Conservation (phyloP, 2,113 vertebrate genomes). For the Malurus cyaneus region DNA sequence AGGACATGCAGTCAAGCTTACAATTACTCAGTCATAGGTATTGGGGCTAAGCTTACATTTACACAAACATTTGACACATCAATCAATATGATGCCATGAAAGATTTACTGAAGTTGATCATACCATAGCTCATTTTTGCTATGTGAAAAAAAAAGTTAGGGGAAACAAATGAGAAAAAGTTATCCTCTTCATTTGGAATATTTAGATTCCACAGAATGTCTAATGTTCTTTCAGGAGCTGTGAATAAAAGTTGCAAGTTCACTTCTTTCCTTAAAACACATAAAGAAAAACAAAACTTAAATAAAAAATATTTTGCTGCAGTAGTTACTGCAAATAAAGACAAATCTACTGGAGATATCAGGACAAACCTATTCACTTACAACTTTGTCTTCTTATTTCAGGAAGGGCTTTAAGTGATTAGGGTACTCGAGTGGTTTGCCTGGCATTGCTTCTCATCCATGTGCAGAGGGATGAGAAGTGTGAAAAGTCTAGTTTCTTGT, state of each 20-base stretch:
- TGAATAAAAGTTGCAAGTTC: background rate
- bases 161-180: background rate
- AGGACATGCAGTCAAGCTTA: background rate
- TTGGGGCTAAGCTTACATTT: conserved; percentile 8
- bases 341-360: background rate
- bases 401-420: background rate
- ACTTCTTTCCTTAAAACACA: background rate
- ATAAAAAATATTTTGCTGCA: background rate
- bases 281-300: background rate
- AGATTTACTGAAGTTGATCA: background rate
- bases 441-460: background rate
- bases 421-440: fast-evolving
- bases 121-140: background rate
- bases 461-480: background rate
- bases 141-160: background rate
- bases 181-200: background rate
- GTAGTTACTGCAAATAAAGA: background rate
- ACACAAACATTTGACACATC: conserved; percentile 36
- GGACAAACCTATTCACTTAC: background rate
- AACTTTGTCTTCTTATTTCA: background rate
- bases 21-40: background rate
- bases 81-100: conserved; percentile 3
- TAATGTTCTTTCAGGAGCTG: background rate
- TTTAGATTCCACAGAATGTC: background rate
- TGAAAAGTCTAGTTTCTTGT: background rate